phyloP scores from a whole-genome alignment of 2,113 vertebrate species.

The Vulpes vulpes region DNA sequence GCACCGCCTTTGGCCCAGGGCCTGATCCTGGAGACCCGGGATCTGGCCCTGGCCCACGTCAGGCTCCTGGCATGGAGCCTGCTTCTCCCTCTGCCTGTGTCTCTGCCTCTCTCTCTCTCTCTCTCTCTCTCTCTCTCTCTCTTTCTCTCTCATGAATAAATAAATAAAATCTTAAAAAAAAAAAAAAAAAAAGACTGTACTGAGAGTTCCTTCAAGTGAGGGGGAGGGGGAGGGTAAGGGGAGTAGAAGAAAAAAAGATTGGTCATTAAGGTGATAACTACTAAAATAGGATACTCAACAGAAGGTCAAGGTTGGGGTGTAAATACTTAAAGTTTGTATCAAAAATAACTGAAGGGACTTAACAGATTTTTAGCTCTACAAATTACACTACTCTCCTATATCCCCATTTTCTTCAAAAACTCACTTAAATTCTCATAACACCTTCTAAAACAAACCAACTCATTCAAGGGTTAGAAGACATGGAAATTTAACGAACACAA shows the following conservation, averaged over 20 bases:
- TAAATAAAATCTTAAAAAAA: not conserved
- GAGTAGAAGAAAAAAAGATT: not conserved
- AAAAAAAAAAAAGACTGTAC: not conserved
- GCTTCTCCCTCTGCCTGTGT: too few relatives aligned
- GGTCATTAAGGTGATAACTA: not conserved
- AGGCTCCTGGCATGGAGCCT: too few relatives aligned
- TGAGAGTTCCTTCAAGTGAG: conserved; percentile 32
- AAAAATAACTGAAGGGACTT: conserved; percentile 32
- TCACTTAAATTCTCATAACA: conserved; percentile 18
- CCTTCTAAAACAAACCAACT: not conserved
- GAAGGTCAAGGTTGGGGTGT: not conserved
- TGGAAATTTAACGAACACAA: not conserved
- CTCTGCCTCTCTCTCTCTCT: too few relatives aligned
- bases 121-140: too few relatives aligned
- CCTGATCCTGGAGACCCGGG: too few relatives aligned
- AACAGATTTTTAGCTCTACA: conserved; percentile 34
- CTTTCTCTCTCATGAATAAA: too few relatives aligned
- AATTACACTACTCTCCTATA: not conserved
- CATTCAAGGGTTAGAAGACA: not conserved
- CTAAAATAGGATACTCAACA: not conserved
- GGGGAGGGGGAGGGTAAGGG: not conserved
- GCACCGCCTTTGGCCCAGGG: too few relatives aligned
- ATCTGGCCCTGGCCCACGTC: too few relatives aligned
- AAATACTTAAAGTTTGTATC: not conserved
- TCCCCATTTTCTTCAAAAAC: not conserved